Conservation (phyloP, 2,797 vertebrate genomes). For the Danio albolineatus region DNA sequence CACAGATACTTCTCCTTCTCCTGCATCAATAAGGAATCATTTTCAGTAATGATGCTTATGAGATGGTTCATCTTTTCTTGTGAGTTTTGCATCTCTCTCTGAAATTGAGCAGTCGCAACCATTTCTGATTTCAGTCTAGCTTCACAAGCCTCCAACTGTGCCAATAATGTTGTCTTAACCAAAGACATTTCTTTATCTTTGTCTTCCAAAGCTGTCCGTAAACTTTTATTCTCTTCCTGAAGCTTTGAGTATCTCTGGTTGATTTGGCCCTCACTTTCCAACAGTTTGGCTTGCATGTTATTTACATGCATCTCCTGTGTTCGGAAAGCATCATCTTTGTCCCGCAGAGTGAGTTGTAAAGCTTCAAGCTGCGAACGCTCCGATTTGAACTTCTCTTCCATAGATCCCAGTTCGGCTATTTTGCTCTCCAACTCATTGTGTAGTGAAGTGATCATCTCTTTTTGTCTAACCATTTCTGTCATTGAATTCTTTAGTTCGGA, state of each 20-base stretch:
- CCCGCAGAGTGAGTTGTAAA: slow-evolving; percentile 68
- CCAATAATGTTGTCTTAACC: slow-evolving; percentile 71
- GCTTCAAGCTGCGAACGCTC: slow-evolving; percentile 71
- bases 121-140: slow-evolving; percentile 71
- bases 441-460: slow-evolving; percentile 72
- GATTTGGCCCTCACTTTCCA: slow-evolving; percentile 70
- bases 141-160: slow-evolving; percentile 74
- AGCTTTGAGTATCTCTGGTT: slow-evolving; percentile 72
- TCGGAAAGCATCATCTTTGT: slow-evolving; percentile 73
- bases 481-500: slow-evolving; percentile 74
- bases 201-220: slow-evolving; percentile 67
- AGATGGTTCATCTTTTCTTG: slow-evolving; percentile 68
- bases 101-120: slow-evolving; percentile 63
- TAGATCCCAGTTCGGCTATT: slow-evolving; percentile 67
- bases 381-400: slow-evolving; percentile 73
- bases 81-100: slow-evolving; percentile 72
- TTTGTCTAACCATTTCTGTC: slow-evolving; percentile 62
- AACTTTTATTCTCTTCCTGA: slow-evolving; percentile 69
- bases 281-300: slow-evolving; percentile 72
- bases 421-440: slow-evolving; percentile 69
- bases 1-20: slow-evolving; percentile 69
- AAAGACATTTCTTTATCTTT: slow-evolving; percentile 74
- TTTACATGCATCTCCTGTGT: slow-evolving; percentile 77
- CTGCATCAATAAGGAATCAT: slow-evolving; percentile 75
- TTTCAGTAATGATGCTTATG: slow-evolving; percentile 68